A percentile compares a stretch with the other conserved stretches of the same genome.
Conservation (phyloP, 2,113 vertebrate species). For the Hymenochirus boettgeri region DNA sequence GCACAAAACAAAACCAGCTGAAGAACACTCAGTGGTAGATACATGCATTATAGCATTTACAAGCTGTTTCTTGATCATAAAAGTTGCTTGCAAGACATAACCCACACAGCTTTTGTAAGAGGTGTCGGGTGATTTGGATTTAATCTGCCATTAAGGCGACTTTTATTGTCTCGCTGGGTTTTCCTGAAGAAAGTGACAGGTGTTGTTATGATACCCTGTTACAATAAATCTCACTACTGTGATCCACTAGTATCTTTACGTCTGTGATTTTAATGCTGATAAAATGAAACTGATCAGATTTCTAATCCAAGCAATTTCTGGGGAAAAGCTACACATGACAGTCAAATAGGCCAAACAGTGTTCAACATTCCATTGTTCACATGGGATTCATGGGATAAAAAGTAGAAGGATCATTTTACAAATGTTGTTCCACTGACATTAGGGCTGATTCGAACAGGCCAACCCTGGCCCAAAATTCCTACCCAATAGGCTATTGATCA, state of each 20-base stretch:
- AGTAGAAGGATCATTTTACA: no score
- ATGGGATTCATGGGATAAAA: no score
- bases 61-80: constrained; percentile 64
- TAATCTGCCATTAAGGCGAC: constrained; percentile 60
- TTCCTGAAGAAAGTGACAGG: constrained; percentile 32
- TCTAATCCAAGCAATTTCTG: background rate
- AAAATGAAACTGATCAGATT: background rate
- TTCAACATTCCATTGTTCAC: background rate
- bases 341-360: background rate
- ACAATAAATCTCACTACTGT: constrained; percentile 16
- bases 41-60: constrained; percentile 62
- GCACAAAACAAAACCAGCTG: no score
- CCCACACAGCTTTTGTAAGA: constrained; percentile 56
- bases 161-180: constrained; percentile 47
- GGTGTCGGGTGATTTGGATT: constrained; percentile 53
- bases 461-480: no score
- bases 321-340: background rate
- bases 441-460: no score
- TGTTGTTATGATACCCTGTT: constrained; percentile 19
- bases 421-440: no score
- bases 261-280: background rate
- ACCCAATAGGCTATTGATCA: no score
- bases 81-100: constrained; percentile 67
- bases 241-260: background rate
- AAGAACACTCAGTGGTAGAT: no score